Base-by-base conservation (phyloP, 1,140 invertebrate genomes). In the Paracyclopina nana region DNA sequence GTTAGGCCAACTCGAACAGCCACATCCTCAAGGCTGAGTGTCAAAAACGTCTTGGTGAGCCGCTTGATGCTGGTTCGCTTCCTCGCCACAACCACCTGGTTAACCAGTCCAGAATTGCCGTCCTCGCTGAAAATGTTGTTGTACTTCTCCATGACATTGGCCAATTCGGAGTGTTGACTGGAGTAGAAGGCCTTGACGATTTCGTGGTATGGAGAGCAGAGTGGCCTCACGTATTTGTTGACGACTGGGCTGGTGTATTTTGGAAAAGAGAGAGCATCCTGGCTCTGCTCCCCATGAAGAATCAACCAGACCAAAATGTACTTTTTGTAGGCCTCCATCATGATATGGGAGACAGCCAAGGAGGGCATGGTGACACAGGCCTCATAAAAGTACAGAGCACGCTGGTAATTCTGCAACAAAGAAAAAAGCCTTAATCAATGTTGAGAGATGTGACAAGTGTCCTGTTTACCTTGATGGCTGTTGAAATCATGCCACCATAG, bases 1-100 rank as follows among this genome's bases (percentile, higher is more conserved):
- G 78, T 63, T 28, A 96, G 67, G 56, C 87, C 80, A 22, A 91
- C 87, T 60, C 88, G 70, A 57, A 79, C 80, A 2, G 88, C 90
- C 52, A 97, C 87, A 71, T 97, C 92, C 53, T 76, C 74, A 50
- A 97, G 68, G 25, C 87, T 94, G 42, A 97, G 68, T 0, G 90
- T 97, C 55, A 96, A 70, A 65, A 97, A 97, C 29, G 91, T 96
- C 68, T 94, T 94, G 27, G 91, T 96, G 45, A 97, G 69, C 62
- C 87, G 75, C 66, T 94, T 87, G 59, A 97, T 97, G 67, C 91
- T 95, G 63, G 91, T 90, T 66, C 91, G 94, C 61, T 87, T 87
- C 59, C 94, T 73, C 50, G 82, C 84, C 53, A 75, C 76, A 31
- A 87, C 65, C 46, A 91, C 85, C 71, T 83, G 70, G 55, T 74